Conservation (phyloP, 1,140 invertebrate genomes). For the Nebria ingens region DNA sequence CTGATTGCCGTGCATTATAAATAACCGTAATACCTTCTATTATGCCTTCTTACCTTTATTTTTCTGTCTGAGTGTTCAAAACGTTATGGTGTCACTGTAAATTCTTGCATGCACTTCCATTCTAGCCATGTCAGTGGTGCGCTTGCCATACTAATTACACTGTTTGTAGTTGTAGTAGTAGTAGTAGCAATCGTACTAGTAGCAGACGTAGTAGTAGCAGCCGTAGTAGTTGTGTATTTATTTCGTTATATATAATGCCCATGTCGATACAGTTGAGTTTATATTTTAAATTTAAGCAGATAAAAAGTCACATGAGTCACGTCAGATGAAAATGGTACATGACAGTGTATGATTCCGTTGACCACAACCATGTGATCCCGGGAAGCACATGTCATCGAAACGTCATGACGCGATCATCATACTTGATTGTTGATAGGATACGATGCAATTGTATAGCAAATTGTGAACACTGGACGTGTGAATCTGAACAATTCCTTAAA, state of each 20-base stretch:
- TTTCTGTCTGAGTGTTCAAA: background rate
- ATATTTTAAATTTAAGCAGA: too few species aligned
- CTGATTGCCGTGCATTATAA: conserved; percentile 24
- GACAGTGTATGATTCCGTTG: background rate
- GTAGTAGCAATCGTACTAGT: too few species aligned
- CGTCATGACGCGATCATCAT: background rate
- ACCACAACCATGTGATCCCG: background rate
- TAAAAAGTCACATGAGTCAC: background rate
- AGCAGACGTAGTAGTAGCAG: too few species aligned
- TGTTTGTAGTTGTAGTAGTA: too few species aligned
- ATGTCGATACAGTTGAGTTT: too few species aligned
- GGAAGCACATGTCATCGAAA: background rate
- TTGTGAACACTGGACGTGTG: too few species aligned
- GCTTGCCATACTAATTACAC: too few species aligned
- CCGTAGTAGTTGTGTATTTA: too few species aligned
- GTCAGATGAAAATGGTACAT: background rate
- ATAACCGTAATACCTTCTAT: conserved; percentile 19
- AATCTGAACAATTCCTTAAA: too few species aligned
- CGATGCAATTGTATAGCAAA: background rate
- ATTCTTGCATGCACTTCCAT: background rate
- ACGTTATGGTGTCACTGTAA: background rate
- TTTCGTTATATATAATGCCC: too few species aligned
- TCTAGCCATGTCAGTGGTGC: too few species aligned
- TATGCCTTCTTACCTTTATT: conserved; percentile 6
- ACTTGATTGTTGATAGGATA: background rate